A percentile compares a stretch with the other conserved stretches of the same genome.
Evolutionary conservation across 2,797 vertebrate species (phyloP).

Genomic region (Pantherophis alleghaniensis): DNA sequence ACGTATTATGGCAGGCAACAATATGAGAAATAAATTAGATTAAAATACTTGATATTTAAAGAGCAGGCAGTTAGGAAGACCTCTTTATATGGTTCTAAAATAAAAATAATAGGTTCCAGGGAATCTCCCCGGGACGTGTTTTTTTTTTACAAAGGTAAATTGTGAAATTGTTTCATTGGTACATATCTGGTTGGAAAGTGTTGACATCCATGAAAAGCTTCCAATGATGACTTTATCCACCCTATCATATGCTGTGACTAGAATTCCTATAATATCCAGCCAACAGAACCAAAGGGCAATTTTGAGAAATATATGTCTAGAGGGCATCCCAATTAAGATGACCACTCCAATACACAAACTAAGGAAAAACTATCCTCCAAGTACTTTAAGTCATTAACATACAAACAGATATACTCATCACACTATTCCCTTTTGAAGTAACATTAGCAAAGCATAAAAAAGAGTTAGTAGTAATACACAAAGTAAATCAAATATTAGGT

Average conservation of each 20-base stretch:
- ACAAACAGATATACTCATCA: neutral
- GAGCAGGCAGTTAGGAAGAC: too few relatives aligned
- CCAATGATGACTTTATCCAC: neutral
- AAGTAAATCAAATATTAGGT: neutral
- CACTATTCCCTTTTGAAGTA: neutral
- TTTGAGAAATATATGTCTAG: neutral
- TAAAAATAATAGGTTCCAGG: neutral
- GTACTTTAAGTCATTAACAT: neutral
- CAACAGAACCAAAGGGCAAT: neutral
- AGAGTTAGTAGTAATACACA: neutral
- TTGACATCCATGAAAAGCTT: neutral
- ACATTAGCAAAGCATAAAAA: neutral
- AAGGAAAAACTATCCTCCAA: neutral
- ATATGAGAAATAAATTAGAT: neutral
- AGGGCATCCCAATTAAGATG: neutral
- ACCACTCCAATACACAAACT: neutral
- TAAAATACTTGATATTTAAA: neutral
- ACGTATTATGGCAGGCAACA: neutral
- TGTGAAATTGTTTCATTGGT: neutral
- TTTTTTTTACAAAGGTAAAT: neutral
- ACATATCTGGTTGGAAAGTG: neutral
- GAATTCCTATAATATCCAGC: neutral
- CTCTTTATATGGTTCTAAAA: neutral
- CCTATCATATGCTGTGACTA: neutral
- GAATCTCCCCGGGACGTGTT: accelerated